Conservation (phyloP, 92 coral and sea anemone genomes). For the Phenganax marumi region DNA sequence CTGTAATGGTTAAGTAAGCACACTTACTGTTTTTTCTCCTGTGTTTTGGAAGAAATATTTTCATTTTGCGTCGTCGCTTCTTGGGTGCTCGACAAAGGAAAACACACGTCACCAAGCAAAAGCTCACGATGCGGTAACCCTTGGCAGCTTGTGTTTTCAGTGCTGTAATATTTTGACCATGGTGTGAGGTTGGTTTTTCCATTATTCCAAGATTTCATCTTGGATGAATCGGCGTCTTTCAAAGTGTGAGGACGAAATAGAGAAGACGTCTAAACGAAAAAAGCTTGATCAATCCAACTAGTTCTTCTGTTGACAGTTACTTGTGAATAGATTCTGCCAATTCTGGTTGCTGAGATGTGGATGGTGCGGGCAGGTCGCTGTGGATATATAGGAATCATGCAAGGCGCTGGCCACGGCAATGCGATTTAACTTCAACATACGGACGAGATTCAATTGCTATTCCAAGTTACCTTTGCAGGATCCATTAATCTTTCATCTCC, state of each 20-base stretch:
- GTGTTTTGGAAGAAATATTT: neutral
- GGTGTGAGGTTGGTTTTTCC: slow-evolving; percentile 13
- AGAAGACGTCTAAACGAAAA: slow-evolving; percentile 7
- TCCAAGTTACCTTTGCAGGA: neutral
- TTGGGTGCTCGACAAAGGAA: slow-evolving; percentile 62
- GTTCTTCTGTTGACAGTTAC: no score
- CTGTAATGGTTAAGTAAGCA: neutral
- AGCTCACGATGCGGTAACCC: slow-evolving; percentile 64
- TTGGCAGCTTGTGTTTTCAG: slow-evolving; percentile 47
- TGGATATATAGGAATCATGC: no score
- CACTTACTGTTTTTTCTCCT: slow-evolving; percentile 14
- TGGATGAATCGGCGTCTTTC: slow-evolving; percentile 6
- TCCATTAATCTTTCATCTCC: neutral
- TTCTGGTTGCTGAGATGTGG: neutral
- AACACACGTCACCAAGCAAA: slow-evolving; percentile 61
- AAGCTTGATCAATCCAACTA: neutral
- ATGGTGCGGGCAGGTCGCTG: neutral
- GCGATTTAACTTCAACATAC: neutral
- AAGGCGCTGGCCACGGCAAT: no score
- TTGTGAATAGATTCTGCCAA: no score
- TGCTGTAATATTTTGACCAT: slow-evolving; percentile 59
- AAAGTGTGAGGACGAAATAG: slow-evolving; percentile 21
- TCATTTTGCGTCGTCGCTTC: slow-evolving; percentile 28
- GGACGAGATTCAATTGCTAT: neutral
- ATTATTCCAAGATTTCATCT: neutral